Evolutionary conservation across 2,888 invertebrate genomes (phyloP).

Genomic region (Lasiommata megera): DNA sequence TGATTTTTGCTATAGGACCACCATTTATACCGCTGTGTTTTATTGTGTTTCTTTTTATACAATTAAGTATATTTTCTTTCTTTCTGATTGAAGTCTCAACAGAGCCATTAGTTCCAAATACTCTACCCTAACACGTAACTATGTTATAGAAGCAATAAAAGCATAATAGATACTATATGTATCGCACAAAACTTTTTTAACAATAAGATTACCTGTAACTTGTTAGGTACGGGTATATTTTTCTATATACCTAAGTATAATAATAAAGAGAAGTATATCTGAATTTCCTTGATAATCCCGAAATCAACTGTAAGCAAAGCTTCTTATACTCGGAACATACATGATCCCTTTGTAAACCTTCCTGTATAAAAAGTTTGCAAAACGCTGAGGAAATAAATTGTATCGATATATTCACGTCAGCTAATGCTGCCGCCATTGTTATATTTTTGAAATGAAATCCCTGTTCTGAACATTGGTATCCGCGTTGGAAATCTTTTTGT

Average conservation of each 20-base stretch:
- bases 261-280: background rate
- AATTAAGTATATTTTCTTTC: too few relatives aligned
- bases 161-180: too few relatives aligned
- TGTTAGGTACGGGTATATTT: background rate
- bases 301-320: constrained; percentile 6
- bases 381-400: constrained; percentile 20
- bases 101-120: too few relatives aligned
- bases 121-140: too few relatives aligned
- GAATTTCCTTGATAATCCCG: background rate
- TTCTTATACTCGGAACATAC: background rate
- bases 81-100: too few relatives aligned
- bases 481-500: background rate
- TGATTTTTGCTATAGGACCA: too few relatives aligned
- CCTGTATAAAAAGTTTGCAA: constrained; percentile 14
- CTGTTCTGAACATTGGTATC: background rate
- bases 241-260: background rate
- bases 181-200: too few relatives aligned
- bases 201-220: too few relatives aligned
- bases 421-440: constrained; percentile 15
- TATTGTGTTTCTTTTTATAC: too few relatives aligned
- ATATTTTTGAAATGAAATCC: constrained; percentile 2
- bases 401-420: constrained; percentile 23
- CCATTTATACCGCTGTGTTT: too few relatives aligned
- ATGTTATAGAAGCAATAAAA: too few relatives aligned
- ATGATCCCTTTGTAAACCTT: constrained; percentile 2